Percentiles rank a stretch among this genome's conserved stretches.
Evolutionary conservation across 2,113 vertebrate species (phyloP).

Genomic region (Elanus axillaris): DNA sequence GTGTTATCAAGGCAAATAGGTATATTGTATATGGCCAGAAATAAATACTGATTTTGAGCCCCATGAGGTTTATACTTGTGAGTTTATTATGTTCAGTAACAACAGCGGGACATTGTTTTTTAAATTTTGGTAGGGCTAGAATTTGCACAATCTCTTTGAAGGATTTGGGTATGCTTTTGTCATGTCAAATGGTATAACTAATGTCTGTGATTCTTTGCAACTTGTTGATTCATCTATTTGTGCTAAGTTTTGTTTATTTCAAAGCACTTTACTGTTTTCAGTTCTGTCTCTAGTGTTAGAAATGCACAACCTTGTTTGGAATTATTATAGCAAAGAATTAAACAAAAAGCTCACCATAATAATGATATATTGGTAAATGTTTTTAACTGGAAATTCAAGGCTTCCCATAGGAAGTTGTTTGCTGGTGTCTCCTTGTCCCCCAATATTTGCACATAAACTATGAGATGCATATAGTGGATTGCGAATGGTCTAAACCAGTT

Average conservation of each 20-base stretch:
- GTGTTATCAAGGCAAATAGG: neutral
- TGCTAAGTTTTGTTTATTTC: neutral
- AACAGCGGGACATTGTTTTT: neutral
- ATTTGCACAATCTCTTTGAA: neutral
- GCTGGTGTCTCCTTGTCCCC: neutral
- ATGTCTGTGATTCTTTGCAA: neutral
- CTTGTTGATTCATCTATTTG: neutral
- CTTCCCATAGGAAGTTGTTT: neutral
- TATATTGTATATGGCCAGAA: neutral
- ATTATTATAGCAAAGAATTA: neutral
- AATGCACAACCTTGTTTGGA: neutral
- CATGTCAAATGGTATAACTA: neutral
- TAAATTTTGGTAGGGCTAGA: neutral
- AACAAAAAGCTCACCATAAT: neutral
- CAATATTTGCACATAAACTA: neutral
- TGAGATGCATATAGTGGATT: neutral
- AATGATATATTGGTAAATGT: neutral
- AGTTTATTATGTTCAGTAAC: neutral
- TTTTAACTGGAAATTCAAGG: conserved; percentile 6
- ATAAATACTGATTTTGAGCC: neutral
- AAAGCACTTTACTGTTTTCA: neutral
- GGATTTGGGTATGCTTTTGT: neutral
- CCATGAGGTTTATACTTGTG: neutral
- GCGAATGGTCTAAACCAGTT: neutral
- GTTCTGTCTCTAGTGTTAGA: neutral